Conservation (phyloP, 2,113 vertebrate species). For the Axis porcinus region DNA sequence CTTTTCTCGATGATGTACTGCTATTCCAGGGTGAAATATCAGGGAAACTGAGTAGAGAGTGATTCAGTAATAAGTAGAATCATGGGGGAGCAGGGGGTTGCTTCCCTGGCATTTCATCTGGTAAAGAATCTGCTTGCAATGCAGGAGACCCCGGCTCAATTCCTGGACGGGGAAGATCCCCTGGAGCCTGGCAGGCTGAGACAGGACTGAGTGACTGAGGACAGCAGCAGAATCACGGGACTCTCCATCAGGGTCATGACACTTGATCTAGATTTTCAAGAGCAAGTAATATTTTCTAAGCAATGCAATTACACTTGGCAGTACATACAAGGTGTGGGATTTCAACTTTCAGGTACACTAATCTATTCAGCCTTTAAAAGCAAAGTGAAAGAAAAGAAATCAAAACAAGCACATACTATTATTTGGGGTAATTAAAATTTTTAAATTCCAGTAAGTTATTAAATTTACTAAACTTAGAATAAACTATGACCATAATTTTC, state of each 20-base stretch:
- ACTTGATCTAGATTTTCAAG: background rate
- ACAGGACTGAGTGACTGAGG: background rate
- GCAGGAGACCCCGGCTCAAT: background rate
- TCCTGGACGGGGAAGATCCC: background rate
- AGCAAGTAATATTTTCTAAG: background rate
- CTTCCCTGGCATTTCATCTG: background rate
- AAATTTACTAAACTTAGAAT: background rate
- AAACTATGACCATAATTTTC: background rate
- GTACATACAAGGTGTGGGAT: background rate
- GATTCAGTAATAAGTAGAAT: background rate
- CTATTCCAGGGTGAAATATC: background rate
- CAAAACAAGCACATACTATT: background rate
- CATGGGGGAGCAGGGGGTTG: fast-evolving
- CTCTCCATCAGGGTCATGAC: background rate
- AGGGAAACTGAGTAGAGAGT: background rate
- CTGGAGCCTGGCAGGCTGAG: background rate
- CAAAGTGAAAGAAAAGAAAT: background rate
- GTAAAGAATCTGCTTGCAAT: background rate
- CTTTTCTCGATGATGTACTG: background rate
- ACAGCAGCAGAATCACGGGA: background rate
- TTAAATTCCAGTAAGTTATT: background rate
- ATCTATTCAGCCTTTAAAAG: background rate
- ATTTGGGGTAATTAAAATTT: background rate
- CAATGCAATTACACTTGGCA: background rate
- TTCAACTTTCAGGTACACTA: background rate